Base-by-base conservation (phyloP, 2,113 vertebrate genomes). In the Malaclemys terrapin region DNA sequence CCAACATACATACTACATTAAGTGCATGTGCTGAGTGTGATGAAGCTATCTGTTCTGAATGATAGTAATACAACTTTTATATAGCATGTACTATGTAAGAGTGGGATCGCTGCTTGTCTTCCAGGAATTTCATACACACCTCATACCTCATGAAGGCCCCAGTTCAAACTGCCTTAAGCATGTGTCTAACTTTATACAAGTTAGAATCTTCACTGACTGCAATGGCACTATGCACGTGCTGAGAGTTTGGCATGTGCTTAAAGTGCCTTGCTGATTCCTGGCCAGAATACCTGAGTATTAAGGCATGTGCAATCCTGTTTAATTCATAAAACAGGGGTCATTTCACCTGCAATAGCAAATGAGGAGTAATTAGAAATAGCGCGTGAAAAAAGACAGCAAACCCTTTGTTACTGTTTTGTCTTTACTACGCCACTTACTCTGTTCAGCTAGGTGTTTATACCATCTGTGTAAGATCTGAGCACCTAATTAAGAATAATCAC, bases 321-420 rank as follows among this genome's bases (percentile, higher is more conserved):
- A 88, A 3, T 29, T 31, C 5, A 56, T 57, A 24, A 90, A 89
- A 87, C 25, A 90, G 49, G 3, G 69, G 65, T 56, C 56, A 80
- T 4, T 24, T 31, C 25, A 25, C 84, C 84, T 52, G 78, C 91
- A 72, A 45, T 5, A 78, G 69, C 49, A 94, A 93, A 82, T 47
- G 54, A 56, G 38, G 10, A 90, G 6, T 38, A 50, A 91, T 76
- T 84, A 56, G 84, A 94, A 96, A 85, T 53, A 80, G 49, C n/a
- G 49, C 76, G 11, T n/a, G 31, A 62, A 76, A 95, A 88, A 72
- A 5, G 11, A 38, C 38, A 80, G 29, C 2, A 69, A 80, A 69
- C 16, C 78, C 83, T 94, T 93, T 65, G 50, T 82, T 47, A 85
- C 12, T n/a, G 57, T 95, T 91, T 95, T 90, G 85, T 94, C 82